Evolutionary conservation across 2,888 invertebrate species (phyloP).

Genomic region (Synanthedon tipuliformis): DNA sequence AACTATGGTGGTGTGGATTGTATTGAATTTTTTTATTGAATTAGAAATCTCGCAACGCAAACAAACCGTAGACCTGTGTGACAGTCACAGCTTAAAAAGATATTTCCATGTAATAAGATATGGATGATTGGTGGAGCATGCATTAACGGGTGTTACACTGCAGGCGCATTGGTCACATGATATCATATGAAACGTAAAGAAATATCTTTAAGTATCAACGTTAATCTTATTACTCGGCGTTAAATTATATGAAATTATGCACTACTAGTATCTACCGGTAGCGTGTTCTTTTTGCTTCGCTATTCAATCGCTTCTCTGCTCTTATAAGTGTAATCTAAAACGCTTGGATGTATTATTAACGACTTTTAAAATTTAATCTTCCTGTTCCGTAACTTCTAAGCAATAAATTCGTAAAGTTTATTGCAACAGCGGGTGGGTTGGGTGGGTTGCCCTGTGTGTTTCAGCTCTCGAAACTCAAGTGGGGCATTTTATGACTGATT

Average conservation of each 20-base stretch:
- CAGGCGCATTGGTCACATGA: slow-evolving; percentile 50
- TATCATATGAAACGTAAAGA: slow-evolving; percentile 16
- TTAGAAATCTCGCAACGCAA: too few species aligned
- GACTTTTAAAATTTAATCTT: slow-evolving; percentile 20
- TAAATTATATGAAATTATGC: neutral
- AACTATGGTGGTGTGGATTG: too few species aligned
- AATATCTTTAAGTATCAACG: neutral
- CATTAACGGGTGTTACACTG: slow-evolving; percentile 56
- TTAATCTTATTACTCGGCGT: neutral
- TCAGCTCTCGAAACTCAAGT: slow-evolving; percentile 38
- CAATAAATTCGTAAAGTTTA: slow-evolving; percentile 48
- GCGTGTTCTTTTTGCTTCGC: too few species aligned
- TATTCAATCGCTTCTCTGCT: too few species aligned
- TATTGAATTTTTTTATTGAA: too few species aligned
- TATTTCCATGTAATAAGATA: slow-evolving; percentile 34
- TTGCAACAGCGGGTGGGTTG: slow-evolving; percentile 30
- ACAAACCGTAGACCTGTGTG: too few species aligned
- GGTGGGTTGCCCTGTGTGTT: slow-evolving; percentile 21
- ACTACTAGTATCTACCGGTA: too few species aligned
- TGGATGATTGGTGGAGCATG: slow-evolving; percentile 49
- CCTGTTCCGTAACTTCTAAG: slow-evolving; percentile 15
- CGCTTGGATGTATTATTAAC: slow-evolving; percentile 33
- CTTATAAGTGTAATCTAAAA: slow-evolving; percentile 4
- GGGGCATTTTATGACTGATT: slow-evolving; percentile 34
- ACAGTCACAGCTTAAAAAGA: neutral